These are phyloP conservation scores for Pseudomyrmex flavicornis DNA, from an alignment of 1,140 invertebrate species.

Conservation along the genomic window DNA sequence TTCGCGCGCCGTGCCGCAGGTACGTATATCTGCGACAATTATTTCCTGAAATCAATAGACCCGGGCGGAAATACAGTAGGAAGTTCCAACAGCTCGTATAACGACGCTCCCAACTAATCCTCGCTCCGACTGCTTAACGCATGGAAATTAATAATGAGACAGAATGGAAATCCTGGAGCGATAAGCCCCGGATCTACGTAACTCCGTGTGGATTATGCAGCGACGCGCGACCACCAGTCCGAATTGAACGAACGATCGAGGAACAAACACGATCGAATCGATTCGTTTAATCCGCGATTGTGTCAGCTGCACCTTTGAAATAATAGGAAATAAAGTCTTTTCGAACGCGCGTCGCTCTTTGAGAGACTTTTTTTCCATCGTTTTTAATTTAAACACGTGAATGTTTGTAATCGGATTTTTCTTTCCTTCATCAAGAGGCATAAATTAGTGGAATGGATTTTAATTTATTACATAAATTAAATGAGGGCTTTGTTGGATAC, in stretches of 20 bases:
- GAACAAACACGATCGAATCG: conserved; percentile 69
- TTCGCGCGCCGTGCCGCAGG: background rate
- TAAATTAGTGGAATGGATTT: no score
- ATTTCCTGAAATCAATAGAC: conserved; percentile 63
- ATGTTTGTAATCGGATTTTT: background rate
- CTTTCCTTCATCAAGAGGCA: no score
- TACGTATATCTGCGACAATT: conserved; percentile 28
- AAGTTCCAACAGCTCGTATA: conserved; percentile 64
- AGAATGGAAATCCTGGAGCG: conserved; percentile 74
- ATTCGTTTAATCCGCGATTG: conserved; percentile 65
- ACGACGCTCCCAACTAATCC: conserved; percentile 67
- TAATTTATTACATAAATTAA: no score
- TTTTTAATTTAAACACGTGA: background rate
- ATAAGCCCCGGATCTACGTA: conserved; percentile 73
- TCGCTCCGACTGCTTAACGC: conserved; percentile 68
- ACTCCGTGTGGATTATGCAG: conserved; percentile 69
- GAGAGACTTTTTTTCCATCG: background rate
- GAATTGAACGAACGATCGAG: conserved; percentile 74
- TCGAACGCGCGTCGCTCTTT: background rate
- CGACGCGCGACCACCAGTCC: conserved; percentile 53
- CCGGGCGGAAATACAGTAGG: conserved; percentile 47
- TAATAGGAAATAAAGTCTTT: conserved; percentile 13
- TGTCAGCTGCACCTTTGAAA: conserved; percentile 28
- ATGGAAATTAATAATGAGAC: conserved; percentile 76
- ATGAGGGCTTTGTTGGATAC: no score